Conservation (phyloP, 92 coral and sea anemone species). For the Parazoanthus darwini region DNA sequence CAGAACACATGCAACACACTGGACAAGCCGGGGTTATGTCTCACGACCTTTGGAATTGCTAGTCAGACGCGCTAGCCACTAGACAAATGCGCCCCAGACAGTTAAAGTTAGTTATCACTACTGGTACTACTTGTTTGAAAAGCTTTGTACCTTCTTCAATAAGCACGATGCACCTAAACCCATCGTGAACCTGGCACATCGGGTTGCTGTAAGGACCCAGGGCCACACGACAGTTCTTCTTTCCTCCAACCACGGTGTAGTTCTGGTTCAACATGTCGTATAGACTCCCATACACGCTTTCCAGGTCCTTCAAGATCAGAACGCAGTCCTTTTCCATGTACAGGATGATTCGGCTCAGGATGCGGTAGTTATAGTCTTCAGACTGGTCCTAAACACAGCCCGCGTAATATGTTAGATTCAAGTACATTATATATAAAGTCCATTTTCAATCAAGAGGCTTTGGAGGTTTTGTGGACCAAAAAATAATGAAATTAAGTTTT, state of each 20-base stretch:
- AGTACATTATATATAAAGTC: too few species aligned
- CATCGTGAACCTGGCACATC: conserved; percentile 55
- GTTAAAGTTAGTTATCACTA: too few species aligned
- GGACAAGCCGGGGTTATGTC: too few species aligned
- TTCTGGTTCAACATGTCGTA: conserved; percentile 59
- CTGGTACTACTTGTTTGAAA: too few species aligned
- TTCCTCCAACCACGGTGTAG: conserved; percentile 52
- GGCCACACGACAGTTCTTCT: conserved; percentile 56
- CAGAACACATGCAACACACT: too few species aligned
- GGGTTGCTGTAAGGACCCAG: conserved; percentile 59
- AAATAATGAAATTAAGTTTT: too few species aligned
- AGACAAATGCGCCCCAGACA: too few species aligned
- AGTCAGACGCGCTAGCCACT: too few species aligned
- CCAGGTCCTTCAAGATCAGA: conserved; percentile 51
- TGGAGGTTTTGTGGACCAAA: too few species aligned
- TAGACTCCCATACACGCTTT: conserved; percentile 52
- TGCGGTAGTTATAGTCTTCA: conserved; percentile 53
- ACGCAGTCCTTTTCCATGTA: conserved; percentile 55
- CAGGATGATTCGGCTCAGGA: conserved; percentile 49
- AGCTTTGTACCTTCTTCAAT: conserved; percentile 37
- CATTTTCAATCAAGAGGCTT: too few species aligned
- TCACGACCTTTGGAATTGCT: too few species aligned
- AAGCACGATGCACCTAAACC: conserved; percentile 55
- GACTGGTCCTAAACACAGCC: conserved; percentile 38
- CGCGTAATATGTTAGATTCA: background rate